Percentiles rank a stretch among this genome's conserved stretches.
Evolutionary conservation across 2,888 invertebrate species (phyloP).

Genomic region (Tachina fera): DNA sequence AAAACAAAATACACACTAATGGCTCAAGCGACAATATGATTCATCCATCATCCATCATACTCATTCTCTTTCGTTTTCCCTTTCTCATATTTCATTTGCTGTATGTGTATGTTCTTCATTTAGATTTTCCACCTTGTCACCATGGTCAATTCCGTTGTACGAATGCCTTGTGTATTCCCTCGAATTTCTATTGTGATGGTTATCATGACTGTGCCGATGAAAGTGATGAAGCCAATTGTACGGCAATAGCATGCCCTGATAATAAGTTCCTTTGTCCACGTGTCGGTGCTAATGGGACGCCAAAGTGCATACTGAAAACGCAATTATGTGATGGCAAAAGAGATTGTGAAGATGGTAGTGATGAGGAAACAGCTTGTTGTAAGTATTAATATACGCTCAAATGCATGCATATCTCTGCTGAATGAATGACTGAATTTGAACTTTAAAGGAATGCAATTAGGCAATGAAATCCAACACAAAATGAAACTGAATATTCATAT

Average conservation of each 20-base stretch:
- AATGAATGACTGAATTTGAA: neutral
- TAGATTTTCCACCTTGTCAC: slow-evolving; percentile 94
- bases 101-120: slow-evolving; percentile 39
- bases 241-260: slow-evolving; percentile 93
- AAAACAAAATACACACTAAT: slow-evolving; percentile 31
- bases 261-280: slow-evolving; percentile 95
- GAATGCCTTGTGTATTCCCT: slow-evolving; percentile 96
- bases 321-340: slow-evolving; percentile 95
- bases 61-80: neutral
- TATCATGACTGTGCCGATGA: slow-evolving; percentile 96
- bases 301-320: slow-evolving; percentile 93
- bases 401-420: neutral
- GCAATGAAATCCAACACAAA: neutral
- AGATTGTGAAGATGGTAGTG: slow-evolving; percentile 96
- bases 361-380: slow-evolving; percentile 95
- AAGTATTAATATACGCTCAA: slow-evolving; percentile 83
- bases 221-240: slow-evolving; percentile 93
- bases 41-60: slow-evolving; percentile 12
- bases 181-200: slow-evolving; percentile 90
- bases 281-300: slow-evolving; percentile 88
- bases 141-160: slow-evolving; percentile 96
- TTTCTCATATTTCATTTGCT: neutral
- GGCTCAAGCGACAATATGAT: slow-evolving; percentile 26
- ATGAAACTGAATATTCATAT: neutral
- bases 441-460: slow-evolving; percentile 6